A percentile compares a stretch with the other conserved stretches of the same genome.
These are phyloP conservation scores for Lasioglossum pauxillum DNA, from an alignment of 2,888 invertebrate species.

Conservation along the genomic window DNA sequence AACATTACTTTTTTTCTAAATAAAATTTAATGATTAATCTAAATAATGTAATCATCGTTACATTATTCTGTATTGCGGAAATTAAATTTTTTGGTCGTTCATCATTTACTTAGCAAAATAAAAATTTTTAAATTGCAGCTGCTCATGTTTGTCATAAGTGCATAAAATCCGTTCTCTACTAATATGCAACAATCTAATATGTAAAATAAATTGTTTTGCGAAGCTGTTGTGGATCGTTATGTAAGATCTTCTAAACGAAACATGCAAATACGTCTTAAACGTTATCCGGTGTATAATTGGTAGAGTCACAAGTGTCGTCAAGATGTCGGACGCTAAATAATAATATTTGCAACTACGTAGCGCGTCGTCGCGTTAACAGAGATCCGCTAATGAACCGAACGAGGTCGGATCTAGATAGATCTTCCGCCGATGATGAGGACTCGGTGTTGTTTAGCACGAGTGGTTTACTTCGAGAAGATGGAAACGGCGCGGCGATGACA, in stretches of 20 bases:
- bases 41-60: no score
- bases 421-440: neutral
- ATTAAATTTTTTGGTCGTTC: no score
- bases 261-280: neutral
- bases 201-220: no score
- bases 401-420: conserved; percentile 53
- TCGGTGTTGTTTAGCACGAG: neutral
- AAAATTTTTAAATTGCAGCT: no score
- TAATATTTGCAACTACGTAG: conserved; percentile 28
- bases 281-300: neutral
- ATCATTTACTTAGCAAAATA: no score
- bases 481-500: neutral
- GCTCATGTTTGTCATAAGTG: no score
- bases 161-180: no score
- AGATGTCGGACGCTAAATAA: conserved; percentile 27
- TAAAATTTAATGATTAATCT: no score
- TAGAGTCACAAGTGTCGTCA: neutral
- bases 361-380: conserved; percentile 35
- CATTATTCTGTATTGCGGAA: no score
- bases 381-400: conserved; percentile 57
- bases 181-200: no score
- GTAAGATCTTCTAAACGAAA: neutral
- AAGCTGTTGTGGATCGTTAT: neutral
- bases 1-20: neutral
- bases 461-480: conserved; percentile 21